A percentile compares a stretch with the other conserved stretches of the same genome.
phyloP scores from a whole-genome alignment of 30 jellyfish, hydroid and myxozoan species.

The Hydractinia echinata region DNA sequence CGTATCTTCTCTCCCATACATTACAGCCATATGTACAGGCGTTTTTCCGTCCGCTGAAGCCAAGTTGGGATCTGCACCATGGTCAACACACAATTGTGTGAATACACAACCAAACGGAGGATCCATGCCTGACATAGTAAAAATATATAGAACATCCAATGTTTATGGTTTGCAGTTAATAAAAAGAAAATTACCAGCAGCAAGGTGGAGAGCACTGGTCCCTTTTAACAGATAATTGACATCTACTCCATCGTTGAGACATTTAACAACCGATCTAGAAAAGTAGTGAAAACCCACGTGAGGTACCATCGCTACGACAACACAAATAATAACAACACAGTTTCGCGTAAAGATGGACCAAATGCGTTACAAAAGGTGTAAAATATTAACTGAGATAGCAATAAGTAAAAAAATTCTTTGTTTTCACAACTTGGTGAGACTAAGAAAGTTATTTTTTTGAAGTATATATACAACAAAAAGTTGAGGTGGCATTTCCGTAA shows the following conservation, averaged over 20 bases:
- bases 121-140: slow-evolving; percentile 25
- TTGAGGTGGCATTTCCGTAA: too few species aligned
- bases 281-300: neutral
- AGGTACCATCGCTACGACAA: too few species aligned
- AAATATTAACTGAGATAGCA: too few species aligned
- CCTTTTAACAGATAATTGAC: slow-evolving; percentile 65
- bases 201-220: slow-evolving; percentile 56
- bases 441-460: too few species aligned
- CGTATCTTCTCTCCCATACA: slow-evolving; percentile 54
- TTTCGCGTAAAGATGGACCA: too few species aligned
- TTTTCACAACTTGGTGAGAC: too few species aligned
- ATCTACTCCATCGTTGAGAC: slow-evolving; percentile 43
- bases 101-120: slow-evolving; percentile 58
- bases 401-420: too few species aligned
- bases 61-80: slow-evolving; percentile 65
- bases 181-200: slow-evolving; percentile 38
- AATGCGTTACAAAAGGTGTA: too few species aligned
- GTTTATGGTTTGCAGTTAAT: neutral
- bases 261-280: slow-evolving; percentile 40
- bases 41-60: slow-evolving; percentile 60
- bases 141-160: too few species aligned
- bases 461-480: too few species aligned
- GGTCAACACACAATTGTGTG: slow-evolving; percentile 57
- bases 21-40: slow-evolving; percentile 65
- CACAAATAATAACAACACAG: too few species aligned